Conservation (phyloP, 2,888 invertebrate species). For the Pandemis corylana region DNA sequence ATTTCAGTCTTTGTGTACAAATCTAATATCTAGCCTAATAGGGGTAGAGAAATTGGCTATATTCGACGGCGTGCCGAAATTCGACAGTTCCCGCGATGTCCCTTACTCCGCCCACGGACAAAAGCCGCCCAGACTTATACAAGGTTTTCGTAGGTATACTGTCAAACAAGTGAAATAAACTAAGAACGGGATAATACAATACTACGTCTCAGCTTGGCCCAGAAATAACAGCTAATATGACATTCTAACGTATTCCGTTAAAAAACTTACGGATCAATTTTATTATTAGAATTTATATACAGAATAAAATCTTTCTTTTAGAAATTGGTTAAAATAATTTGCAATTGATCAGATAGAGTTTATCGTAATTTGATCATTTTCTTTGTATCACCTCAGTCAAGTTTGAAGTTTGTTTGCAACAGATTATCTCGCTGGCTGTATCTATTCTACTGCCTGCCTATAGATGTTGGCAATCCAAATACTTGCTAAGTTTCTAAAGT, state of each 20-base stretch:
- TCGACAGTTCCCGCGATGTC: background rate
- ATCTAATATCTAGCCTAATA: conserved; percentile 30
- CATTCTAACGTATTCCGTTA: background rate
- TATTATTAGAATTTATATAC: no score
- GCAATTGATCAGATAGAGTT: no score
- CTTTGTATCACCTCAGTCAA: background rate
- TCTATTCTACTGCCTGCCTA: no score
- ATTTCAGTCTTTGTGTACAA: conserved; percentile 28
- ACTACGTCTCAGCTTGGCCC: background rate
- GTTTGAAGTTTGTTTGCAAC: background rate
- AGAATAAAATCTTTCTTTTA: no score
- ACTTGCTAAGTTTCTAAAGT: background rate
- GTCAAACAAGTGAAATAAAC: conserved; percentile 11
- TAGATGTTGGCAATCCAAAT: no score
- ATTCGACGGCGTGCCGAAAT: conserved; percentile 3
- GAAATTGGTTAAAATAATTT: no score
- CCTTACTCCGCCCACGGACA: background rate
- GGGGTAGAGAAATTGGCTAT: conserved; percentile 33
- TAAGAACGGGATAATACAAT: background rate
- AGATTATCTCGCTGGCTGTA: background rate
- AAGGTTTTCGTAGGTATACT: conserved; percentile 2
- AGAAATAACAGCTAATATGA: background rate
- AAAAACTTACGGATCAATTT: no score
- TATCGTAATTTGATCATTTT: background rate
- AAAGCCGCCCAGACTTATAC: conserved; percentile 8